These are phyloP conservation scores for Anoplopoma fimbria DNA, from an alignment of 2,113 vertebrate species.

Conservation along the genomic window DNA sequence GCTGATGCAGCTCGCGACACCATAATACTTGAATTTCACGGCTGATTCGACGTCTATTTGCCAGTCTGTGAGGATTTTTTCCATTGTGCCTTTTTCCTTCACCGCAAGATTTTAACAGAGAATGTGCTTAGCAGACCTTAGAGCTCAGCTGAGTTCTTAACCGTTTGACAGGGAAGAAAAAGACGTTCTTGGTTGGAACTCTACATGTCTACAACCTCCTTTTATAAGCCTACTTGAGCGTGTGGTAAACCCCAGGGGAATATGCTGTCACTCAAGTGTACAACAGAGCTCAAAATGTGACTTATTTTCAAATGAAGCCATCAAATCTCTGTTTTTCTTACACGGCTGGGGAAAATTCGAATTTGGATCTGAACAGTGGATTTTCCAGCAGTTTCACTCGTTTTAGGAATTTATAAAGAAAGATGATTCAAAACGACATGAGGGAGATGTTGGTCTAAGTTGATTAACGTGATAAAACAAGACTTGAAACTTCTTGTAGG, in stretches of 20 bases:
- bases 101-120: slow-evolving; percentile 38
- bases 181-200: slow-evolving; percentile 15
- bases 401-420: neutral
- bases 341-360: neutral
- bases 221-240: slow-evolving; percentile 45
- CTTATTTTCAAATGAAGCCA: slow-evolving; percentile 3
- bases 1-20: slow-evolving; percentile 50
- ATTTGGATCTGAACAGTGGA: neutral
- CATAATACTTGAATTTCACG: slow-evolving; percentile 57
- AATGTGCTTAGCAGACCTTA: slow-evolving; percentile 60
- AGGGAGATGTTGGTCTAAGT: neutral
- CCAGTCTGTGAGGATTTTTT: slow-evolving; percentile 57
- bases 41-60: slow-evolving; percentile 57
- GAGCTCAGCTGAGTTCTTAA: slow-evolving; percentile 20
- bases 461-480: neutral
- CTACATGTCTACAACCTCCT: slow-evolving; percentile 39
- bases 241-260: slow-evolving; percentile 59
- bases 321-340: slow-evolving; percentile 1
- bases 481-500: neutral
- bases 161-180: slow-evolving; percentile 30
- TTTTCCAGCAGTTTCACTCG: neutral
- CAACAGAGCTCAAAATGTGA: slow-evolving; percentile 19
- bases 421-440: neutral
- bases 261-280: slow-evolving; percentile 22
- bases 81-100: slow-evolving; percentile 49